These are phyloP conservation scores for Amiota mariae DNA, from an alignment of 2,888 invertebrate genomes.

Conservation along the genomic window DNA sequence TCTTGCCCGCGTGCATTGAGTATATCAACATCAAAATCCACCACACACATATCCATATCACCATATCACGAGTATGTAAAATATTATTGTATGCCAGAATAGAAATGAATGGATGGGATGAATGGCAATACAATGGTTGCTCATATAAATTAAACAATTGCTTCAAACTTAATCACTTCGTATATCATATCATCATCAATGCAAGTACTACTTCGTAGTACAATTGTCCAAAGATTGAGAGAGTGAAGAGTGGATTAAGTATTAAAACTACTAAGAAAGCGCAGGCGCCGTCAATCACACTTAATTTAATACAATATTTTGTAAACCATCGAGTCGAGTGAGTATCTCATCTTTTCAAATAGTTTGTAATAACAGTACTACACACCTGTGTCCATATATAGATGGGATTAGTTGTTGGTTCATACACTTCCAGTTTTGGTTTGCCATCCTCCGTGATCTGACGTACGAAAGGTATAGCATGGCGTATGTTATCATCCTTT, in stretches of 20 bases:
- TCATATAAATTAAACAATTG: conserved; percentile 9
- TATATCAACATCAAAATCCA: no score
- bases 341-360: no score
- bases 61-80: no score
- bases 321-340: no score
- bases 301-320: no score
- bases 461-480: conserved; percentile 78
- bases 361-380: neutral
- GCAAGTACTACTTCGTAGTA: neutral
- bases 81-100: no score
- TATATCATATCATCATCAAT: neutral
- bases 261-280: neutral
- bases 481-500: conserved; percentile 78
- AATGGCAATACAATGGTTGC: no score
- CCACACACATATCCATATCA: no score
- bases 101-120: no score
- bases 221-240: neutral
- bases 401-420: conserved; percentile 76
- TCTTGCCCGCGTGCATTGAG: conserved; percentile 19
- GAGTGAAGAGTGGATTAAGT: neutral
- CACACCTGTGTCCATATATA: conserved; percentile 75
- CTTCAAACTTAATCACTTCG: neutral
- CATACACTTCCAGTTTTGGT: conserved; percentile 76
- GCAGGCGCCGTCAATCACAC: neutral
- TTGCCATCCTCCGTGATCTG: conserved; percentile 78